A percentile compares a stretch with the other conserved stretches of the same genome.
Conservation (phyloP, 2,888 invertebrate genomes). For the Galeruca laticollis region DNA sequence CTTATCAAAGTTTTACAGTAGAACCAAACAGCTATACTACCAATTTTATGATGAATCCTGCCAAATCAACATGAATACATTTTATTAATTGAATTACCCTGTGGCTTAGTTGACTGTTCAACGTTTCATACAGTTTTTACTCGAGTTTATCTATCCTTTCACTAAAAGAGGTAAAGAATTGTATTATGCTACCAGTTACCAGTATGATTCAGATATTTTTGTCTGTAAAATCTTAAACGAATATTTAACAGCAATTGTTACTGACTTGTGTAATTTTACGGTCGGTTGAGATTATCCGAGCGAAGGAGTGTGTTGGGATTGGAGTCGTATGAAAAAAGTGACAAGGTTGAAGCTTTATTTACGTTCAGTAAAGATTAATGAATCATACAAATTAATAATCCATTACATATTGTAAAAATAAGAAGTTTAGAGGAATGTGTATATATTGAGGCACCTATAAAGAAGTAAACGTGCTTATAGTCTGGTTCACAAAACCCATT, state of each 20-base stretch:
- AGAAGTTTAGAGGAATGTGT: not conserved
- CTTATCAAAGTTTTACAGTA: no score
- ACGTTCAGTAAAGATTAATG: slow-evolving; percentile 9
- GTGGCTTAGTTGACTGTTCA: no score
- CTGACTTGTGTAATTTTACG: slow-evolving; percentile 21
- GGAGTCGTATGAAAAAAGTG: slow-evolving; percentile 6
- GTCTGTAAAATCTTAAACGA: slow-evolving; percentile 15
- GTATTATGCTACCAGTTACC: not conserved
- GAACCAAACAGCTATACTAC: no score
- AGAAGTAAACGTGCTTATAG: not conserved
- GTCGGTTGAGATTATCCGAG: slow-evolving; percentile 9
- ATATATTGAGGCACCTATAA: not conserved
- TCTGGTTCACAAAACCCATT: no score
- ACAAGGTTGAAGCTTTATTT: slow-evolving; percentile 11
- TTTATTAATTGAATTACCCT: no score
- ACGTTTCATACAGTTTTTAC: no score
- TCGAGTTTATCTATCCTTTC: not conserved
- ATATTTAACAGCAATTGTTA: slow-evolving; percentile 10
- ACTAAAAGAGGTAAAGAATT: slow-evolving; percentile 4
- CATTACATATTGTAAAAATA: not conserved
- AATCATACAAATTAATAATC: slow-evolving; percentile 10
- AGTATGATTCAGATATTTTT: slow-evolving; percentile 14
- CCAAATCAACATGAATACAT: no score
- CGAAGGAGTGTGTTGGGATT: slow-evolving; percentile 20
- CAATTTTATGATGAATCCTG: no score